Evolutionary conservation across 2,113 vertebrate species (phyloP).

Genomic region (Colinus virginianus): DNA sequence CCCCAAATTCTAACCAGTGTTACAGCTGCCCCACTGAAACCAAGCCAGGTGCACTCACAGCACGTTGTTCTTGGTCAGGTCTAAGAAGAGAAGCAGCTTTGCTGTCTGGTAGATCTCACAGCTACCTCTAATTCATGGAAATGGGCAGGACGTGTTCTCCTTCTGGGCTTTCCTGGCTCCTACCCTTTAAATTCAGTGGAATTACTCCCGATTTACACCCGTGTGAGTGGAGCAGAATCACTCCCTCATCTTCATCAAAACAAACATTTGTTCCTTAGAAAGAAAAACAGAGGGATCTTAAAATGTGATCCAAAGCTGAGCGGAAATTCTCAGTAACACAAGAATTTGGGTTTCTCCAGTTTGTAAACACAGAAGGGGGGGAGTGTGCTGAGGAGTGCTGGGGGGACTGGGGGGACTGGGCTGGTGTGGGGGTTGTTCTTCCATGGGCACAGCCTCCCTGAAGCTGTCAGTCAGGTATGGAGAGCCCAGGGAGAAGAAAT

Average conservation of each 20-base stretch:
- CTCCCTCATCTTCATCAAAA: conserved; percentile 1
- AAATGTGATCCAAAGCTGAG: conserved; percentile 11
- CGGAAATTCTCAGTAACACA: conserved; percentile 1
- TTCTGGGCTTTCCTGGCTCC: neutral
- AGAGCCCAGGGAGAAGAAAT: neutral
- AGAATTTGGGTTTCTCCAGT: neutral
- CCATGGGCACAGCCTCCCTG: neutral
- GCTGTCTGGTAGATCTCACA: neutral
- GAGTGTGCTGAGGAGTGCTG: neutral
- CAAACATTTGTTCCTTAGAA: conserved; percentile 40
- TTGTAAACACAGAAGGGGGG: conserved; percentile 22
- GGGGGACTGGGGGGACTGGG: neutral
- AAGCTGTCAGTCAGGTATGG: neutral
- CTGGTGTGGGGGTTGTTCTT: neutral
- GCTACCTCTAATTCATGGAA: neutral
- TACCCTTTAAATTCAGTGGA: neutral
- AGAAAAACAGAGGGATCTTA: neutral
- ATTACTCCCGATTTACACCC: neutral
- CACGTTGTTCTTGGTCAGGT: neutral
- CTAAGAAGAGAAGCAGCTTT: neutral
- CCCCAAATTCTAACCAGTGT: neutral
- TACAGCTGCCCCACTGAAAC: neutral
- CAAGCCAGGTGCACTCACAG: neutral
- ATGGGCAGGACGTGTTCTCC: neutral
- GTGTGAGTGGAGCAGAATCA: neutral